Evolutionary conservation across 1,140 invertebrate species (phyloP), one percentile per base, ranked within the genome.

Genomic region (Pachyrhynchus sulphureomaculatus): DNA sequence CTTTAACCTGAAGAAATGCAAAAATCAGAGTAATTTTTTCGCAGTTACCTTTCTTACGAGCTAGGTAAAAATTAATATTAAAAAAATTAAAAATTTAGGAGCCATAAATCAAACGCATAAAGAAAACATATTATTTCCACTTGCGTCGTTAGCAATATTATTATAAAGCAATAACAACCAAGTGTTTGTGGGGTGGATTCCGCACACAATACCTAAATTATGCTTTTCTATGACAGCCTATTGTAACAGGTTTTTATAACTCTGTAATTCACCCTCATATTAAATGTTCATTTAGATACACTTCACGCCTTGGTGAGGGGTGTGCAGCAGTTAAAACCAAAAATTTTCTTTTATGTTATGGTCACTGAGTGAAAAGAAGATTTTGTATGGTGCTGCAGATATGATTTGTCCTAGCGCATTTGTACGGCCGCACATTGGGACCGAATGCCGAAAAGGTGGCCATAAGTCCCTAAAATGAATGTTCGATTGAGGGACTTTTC

Each of bases 261-360:
- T 60, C 42, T 34, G 58, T 55, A 56, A 62, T 51, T 39, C 52
- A 48, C 57, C 57, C 55, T 52, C 62, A 53, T 62, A 65, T 67
- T 64, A 64, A 67, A 67, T 67, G 66, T 57, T 67, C 66, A 67
- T 67, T 67, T 67, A 55, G 53, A 34, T 44, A 65, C 64, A 65
- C 58, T 65, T 62, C 47, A 61, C 58, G 49, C 56, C 32, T 26
- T 51, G 42, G 45, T 32, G 26, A 42, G 34, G 36, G 15, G 23
- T 6, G 10, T n/a, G 20, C 33, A 37, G 24, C 12, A 15, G 2
- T 2, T 17, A 15, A 10, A 9, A 10, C n/a, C 42, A 6, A 29
- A 26, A 9, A 21, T 4, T 36, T 36, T 17, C 24, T 33, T 36
- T 52, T n/a, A 32, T 23, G n/a, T 4, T 6, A n/a, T 13, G 34